phyloP scores from a whole-genome alignment of 2,113 vertebrate species.

The Pristiophorus japonicus region DNA sequence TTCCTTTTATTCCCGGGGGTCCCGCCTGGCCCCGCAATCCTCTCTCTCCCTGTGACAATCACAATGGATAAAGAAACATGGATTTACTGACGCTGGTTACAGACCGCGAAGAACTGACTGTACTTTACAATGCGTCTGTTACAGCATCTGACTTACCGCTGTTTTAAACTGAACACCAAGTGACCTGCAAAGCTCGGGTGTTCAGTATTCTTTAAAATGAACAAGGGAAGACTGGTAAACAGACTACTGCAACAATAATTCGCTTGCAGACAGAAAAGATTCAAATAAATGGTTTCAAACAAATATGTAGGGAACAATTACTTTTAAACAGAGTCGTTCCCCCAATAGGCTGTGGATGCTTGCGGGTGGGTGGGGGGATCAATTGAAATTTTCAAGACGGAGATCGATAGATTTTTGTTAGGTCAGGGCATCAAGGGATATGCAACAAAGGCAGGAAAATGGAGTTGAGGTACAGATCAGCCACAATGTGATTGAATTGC shows the following conservation, averaged over 20 bases:
- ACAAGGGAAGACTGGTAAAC: neutral
- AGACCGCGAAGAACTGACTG: neutral
- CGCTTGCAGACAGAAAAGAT: neutral
- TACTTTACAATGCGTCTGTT: neutral
- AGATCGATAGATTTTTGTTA: neutral
- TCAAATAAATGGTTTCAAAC: neutral
- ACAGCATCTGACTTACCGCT: neutral
- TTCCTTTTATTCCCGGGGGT: conserved; percentile 77
- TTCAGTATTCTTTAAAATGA: neutral
- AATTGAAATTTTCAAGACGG: neutral
- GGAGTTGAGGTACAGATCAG: neutral
- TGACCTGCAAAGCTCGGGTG: neutral
- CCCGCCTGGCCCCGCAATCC: conserved; percentile 83
- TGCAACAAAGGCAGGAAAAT: neutral
- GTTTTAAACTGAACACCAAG: neutral
- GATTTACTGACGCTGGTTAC: neutral
- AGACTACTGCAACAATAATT: neutral
- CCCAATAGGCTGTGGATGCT: neutral
- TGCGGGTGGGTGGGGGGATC: no score
- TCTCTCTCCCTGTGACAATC: conserved; percentile 71
- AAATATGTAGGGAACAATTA: neutral
- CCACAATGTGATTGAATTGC: neutral
- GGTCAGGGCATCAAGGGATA: neutral
- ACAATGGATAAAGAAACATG: conserved; percentile 1
- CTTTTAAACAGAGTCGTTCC: neutral